Percentiles rank a stretch among this genome's conserved stretches.
phyloP scores from a whole-genome alignment of 2,888 invertebrate species.

The Omphaloscelis lunosa region DNA sequence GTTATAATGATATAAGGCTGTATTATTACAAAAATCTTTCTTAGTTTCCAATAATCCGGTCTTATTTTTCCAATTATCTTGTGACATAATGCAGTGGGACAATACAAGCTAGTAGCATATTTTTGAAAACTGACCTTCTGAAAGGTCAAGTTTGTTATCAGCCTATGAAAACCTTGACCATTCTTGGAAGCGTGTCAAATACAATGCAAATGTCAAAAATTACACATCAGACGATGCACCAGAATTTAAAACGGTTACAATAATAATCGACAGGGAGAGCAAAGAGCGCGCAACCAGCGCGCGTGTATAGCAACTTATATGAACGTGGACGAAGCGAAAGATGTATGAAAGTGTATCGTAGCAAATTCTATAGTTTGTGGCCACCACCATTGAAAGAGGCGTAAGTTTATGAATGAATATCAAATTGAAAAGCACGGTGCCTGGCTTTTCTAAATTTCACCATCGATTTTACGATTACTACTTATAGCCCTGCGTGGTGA shows the following conservation, averaged over 20 bases:
- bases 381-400: background rate
- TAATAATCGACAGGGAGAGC: background rate
- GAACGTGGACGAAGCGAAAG: background rate
- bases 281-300: constrained; percentile 2
- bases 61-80: background rate
- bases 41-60: background rate
- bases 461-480: background rate
- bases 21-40: background rate
- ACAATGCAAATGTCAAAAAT: constrained; percentile 27
- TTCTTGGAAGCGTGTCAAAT: background rate
- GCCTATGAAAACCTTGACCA: constrained; percentile 29
- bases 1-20: background rate
- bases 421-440: background rate
- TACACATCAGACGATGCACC: constrained; percentile 23
- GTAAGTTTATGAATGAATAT: background rate
- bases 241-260: constrained; percentile 19
- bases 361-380: background rate
- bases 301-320: background rate
- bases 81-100: background rate
- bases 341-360: background rate
- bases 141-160: constrained; percentile 12
- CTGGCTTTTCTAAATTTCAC: background rate
- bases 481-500: background rate
- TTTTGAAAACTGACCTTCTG: constrained; percentile 1
- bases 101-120: background rate